Evolutionary conservation across 2,797 vertebrate genomes (phyloP).

Genomic region (Ctenopoma kingsleyae): DNA sequence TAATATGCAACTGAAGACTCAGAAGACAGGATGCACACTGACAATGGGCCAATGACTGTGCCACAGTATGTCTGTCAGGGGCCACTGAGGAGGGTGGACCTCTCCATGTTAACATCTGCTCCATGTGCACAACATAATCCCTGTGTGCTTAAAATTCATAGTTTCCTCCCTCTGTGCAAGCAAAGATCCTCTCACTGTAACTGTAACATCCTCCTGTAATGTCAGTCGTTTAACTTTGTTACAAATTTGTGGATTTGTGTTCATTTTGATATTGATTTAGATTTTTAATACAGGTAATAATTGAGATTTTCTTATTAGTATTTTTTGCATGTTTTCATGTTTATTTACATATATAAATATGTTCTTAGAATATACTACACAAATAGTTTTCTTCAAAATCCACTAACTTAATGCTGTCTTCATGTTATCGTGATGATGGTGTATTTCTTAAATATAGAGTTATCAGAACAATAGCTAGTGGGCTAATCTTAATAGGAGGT

Average conservation of each 20-base stretch:
- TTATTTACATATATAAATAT: too few relatives aligned
- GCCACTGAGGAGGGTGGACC: conserved; percentile 54
- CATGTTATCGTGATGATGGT: conserved; percentile 33
- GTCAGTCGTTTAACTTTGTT: background rate
- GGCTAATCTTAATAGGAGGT: conserved; percentile 70
- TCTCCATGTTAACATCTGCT: conserved; percentile 79
- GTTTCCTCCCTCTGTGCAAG: conserved; percentile 44
- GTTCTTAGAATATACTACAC: background rate
- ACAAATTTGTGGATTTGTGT: background rate
- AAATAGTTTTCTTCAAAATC: too few relatives aligned
- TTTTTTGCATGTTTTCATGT: background rate
- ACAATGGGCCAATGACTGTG: conserved; percentile 58
- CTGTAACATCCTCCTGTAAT: background rate
- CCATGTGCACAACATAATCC: conserved; percentile 67
- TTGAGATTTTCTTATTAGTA: background rate
- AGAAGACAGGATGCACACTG: conserved; percentile 68
- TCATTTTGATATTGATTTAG: too few relatives aligned
- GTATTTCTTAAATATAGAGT: conserved; percentile 46
- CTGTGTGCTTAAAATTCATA: conserved; percentile 58
- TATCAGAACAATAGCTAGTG: conserved; percentile 70
- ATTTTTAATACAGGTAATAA: background rate
- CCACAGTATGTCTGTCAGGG: conserved; percentile 66
- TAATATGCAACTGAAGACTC: conserved; percentile 51
- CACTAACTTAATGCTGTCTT: too few relatives aligned
- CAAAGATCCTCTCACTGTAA: conserved; percentile 3